Base-by-base conservation (phyloP, 1,140 invertebrate genomes). In the Nephila pilipes region DNA sequence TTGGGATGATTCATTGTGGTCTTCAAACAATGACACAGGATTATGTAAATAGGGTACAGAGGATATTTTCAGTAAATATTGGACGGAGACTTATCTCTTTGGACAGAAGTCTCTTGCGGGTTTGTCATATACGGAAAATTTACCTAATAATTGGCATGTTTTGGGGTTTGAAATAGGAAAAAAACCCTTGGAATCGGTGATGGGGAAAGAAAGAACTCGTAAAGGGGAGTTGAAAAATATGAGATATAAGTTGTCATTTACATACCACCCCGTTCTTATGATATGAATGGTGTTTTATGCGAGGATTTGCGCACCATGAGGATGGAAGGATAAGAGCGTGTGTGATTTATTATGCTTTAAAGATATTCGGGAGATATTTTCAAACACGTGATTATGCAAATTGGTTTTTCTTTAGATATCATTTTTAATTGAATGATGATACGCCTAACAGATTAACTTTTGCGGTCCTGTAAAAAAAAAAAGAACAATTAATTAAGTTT, bases 1-100 rank as follows among this genome's bases (percentile, higher is more conserved):
- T 8, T n/a, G 18, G 29, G 65, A 20, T 92, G 90, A 92, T 63
- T 92, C 90, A 92, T 92, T 85, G 81, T 57, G 90, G 90, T 92
- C 58, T 85, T 92, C 83, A 85, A 92, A 92, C 81, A 85, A 92
- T 87, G 81, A 87, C 81, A 60, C 46, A 58, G 91, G 83, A 85
- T 92, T 92, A 92, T 92, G 91, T 75, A 92, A 92, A 92, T 92
- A 83, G 25, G 85, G 91, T 57, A 92, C n/a, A 83, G 25, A 75
- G 60, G 91, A 92, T 92, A 92, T 63, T 87, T 58, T 92, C 29
- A 16, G 58, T 92, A 92, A 87, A 92, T 92, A 92, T 80, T 75
- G 80, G 90, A 63, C 36, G 54, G 83, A 25, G 60, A 63, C n/a
- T 91, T 91, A 91, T 91, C 90, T 90, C 69, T 54, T 20, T 0